These are phyloP conservation scores for Odiellus spinosus DNA, from an alignment of 2,888 invertebrate genomes.

Conservation along the genomic window DNA sequence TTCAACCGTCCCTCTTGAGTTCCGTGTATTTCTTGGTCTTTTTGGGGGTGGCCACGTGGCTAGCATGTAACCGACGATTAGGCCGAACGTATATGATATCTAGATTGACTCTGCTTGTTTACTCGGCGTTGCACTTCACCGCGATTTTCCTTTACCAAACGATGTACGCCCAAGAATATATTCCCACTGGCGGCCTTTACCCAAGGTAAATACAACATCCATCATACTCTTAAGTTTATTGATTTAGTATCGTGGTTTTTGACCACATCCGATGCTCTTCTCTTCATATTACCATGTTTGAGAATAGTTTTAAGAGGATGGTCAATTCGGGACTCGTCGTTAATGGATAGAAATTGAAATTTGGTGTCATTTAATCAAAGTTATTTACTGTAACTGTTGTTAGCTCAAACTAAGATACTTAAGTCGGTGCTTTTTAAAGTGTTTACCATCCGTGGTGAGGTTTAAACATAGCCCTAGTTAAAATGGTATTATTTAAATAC, in stretches of 20 bases:
- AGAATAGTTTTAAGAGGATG: too few relatives aligned
- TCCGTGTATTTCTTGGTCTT: constrained; percentile 76
- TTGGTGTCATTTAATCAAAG: too few relatives aligned
- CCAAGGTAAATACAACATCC: constrained; percentile 54
- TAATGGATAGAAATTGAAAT: too few relatives aligned
- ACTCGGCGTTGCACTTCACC: constrained; percentile 56
- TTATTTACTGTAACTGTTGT: too few relatives aligned
- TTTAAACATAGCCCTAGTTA: too few relatives aligned
- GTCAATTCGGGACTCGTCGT: too few relatives aligned
- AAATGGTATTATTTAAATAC: too few relatives aligned
- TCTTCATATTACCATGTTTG: constrained; percentile 2
- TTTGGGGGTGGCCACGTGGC: constrained; percentile 65
- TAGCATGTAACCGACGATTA: constrained; percentile 63
- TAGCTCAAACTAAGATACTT: too few relatives aligned
- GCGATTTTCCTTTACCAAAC: constrained; percentile 66
- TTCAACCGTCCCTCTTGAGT: constrained; percentile 66
- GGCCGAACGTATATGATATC: constrained; percentile 50
- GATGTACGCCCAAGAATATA: constrained; percentile 54
- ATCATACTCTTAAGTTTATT: constrained; percentile 8
- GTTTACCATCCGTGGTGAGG: too few relatives aligned
- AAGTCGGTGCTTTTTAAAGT: too few relatives aligned
- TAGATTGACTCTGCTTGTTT: constrained; percentile 33
- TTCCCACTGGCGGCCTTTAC: constrained; percentile 49
- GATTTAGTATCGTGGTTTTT: neutral
- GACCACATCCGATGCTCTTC: neutral